phyloP scores from a whole-genome alignment of 2,113 vertebrate genomes.

The Corythornis madagascariensis region DNA sequence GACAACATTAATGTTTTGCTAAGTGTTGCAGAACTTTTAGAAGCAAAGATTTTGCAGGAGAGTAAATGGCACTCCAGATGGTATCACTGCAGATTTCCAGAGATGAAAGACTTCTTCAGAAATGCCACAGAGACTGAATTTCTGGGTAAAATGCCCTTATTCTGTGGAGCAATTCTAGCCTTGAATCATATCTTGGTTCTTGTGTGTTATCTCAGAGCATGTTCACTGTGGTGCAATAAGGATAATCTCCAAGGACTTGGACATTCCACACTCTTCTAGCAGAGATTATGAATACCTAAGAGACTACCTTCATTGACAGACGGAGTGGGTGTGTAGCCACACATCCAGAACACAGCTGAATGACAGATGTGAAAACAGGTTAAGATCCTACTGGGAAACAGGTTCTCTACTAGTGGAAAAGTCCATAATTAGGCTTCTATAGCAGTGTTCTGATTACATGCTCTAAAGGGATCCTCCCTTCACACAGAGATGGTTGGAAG shows the following conservation, averaged over 20 bases:
- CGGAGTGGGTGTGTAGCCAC: neutral
- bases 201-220: neutral
- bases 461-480: neutral
- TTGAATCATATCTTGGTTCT: neutral
- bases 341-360: neutral
- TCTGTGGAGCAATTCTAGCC: neutral
- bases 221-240: neutral
- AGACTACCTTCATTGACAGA: neutral
- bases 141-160: neutral
- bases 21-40: neutral
- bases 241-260: neutral
- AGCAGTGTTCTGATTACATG: neutral
- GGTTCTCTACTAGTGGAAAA: neutral
- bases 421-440: neutral
- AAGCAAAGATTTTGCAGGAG: neutral
- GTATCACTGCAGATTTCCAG: neutral
- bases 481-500: neutral
- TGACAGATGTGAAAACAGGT: neutral
- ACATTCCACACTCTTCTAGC: neutral
- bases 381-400: neutral
- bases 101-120: neutral
- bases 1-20: neutral
- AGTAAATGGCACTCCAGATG: neutral
- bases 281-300: neutral
- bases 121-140: neutral